Evolutionary conservation across 2,797 vertebrate genomes (phyloP).

Genomic region (Coregonus ussuriensis): DNA sequence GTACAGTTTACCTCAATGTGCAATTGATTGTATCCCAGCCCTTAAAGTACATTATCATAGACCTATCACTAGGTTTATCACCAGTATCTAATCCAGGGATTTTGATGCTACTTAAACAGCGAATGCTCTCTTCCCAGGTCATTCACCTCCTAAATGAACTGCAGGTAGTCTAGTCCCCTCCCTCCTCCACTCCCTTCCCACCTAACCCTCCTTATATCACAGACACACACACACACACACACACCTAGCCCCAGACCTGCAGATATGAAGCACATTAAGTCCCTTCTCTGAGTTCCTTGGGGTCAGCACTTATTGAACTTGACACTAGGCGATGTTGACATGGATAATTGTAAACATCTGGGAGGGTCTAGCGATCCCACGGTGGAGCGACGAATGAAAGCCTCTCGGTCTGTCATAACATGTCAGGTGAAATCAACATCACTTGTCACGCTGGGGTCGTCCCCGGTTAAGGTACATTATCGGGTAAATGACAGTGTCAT

Average conservation of each 20-base stretch:
- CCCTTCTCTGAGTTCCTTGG: slow-evolving; percentile 31
- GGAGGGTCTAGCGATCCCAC: slow-evolving; percentile 55
- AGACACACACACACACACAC: not conserved
- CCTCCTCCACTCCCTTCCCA: not conserved
- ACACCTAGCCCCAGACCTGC: slow-evolving; percentile 13
- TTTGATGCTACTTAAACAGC: slow-evolving; percentile 2
- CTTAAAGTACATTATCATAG: not conserved
- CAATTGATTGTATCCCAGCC: not conserved
- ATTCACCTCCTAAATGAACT: slow-evolving; percentile 35
- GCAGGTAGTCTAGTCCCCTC: slow-evolving; percentile 12
- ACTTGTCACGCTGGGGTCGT: slow-evolving; percentile 25
- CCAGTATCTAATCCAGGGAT: not conserved
- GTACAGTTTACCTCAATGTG: not conserved
- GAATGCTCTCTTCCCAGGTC: slow-evolving; percentile 17
- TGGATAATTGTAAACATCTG: slow-evolving; percentile 77
- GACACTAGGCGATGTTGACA: slow-evolving; percentile 68
- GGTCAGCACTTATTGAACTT: slow-evolving; percentile 51
- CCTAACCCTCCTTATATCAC: not conserved
- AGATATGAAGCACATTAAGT: slow-evolving; percentile 43
- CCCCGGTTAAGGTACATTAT: slow-evolving; percentile 29
- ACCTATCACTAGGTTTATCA: not conserved
- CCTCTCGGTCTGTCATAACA: slow-evolving; percentile 65
- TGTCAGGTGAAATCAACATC: slow-evolving; percentile 72
- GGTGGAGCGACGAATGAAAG: slow-evolving; percentile 44
- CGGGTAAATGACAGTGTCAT: not conserved